A percentile compares a stretch with the other conserved stretches of the same genome.
These are phyloP conservation scores for Callithrix jacchus DNA, from an alignment of 2,113 vertebrate genomes.

Conservation along the genomic window DNA sequence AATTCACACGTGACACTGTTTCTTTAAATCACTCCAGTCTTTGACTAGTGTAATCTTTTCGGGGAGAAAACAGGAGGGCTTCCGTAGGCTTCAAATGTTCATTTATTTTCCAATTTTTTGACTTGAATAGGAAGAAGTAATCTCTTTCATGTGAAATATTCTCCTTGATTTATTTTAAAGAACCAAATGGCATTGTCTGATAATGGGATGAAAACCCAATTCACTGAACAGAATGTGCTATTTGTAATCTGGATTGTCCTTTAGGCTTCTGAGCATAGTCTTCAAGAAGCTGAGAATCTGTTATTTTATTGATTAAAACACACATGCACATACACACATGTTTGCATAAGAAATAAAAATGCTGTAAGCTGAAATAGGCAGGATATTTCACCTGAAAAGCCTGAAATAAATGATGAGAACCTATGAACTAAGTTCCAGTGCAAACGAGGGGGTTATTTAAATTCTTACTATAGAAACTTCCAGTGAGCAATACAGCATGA, in stretches of 20 bases:
- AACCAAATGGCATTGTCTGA: not conserved
- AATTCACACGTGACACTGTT: not conserved
- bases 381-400: slow-evolving; percentile 3
- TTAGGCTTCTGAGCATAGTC: not conserved
- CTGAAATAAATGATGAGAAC: slow-evolving; percentile 10
- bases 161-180: slow-evolving; percentile 48
- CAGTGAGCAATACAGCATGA: not conserved
- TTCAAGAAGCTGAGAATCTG: not conserved
- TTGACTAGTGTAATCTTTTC: not conserved
- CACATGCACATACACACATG: not conserved
- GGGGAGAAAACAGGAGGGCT: not conserved
- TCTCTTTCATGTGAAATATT: not conserved
- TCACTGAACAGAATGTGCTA: not conserved
- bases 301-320: not conserved
- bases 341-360: not conserved
- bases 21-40: not conserved
- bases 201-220: not conserved
- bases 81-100: not conserved
- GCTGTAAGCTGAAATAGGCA: not conserved
- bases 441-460: slow-evolving; percentile 27
- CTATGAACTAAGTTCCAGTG: not conserved
- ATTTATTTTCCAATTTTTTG: not conserved
- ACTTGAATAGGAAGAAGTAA: not conserved
- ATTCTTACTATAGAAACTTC: slow-evolving; percentile 31
- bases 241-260: slow-evolving; percentile 33